Conservation (phyloP, 64 coral and sea anemone genomes). For the Cladopsammia gracilis region DNA sequence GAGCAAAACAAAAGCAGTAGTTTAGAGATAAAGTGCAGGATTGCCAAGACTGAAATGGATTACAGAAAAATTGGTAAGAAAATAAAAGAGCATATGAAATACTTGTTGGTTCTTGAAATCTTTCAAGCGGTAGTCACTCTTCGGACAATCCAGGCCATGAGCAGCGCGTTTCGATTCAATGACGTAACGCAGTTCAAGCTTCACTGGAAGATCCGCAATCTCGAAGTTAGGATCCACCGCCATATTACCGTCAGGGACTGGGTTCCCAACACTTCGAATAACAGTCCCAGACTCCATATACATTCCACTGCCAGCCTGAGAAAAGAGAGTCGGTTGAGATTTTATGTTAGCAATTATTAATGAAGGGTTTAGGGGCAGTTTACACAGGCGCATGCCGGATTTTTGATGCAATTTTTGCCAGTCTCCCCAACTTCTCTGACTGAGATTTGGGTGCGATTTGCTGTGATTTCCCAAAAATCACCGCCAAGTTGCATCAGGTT, state of each 20-base stretch:
- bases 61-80: background rate
- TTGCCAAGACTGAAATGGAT: too few relatives aligned
- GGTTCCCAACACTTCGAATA: constrained; percentile 60
- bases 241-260: constrained; percentile 52
- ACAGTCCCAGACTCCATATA: constrained; percentile 76
- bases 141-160: constrained; percentile 82
- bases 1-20: too few relatives aligned
- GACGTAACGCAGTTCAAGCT: constrained; percentile 89
- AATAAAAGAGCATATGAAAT: constrained; percentile 5
- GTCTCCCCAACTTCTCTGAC: too few relatives aligned
- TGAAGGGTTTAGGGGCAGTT: too few relatives aligned
- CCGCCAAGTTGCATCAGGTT: too few relatives aligned
- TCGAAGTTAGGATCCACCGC: constrained; percentile 87
- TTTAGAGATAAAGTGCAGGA: too few relatives aligned
- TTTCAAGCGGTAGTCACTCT: constrained; percentile 54
- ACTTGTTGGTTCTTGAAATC: constrained; percentile 71
- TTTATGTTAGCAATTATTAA: too few relatives aligned
- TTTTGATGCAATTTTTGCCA: too few relatives aligned
- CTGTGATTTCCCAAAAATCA: too few relatives aligned
- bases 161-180: constrained; percentile 92
- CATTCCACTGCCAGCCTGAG: constrained; percentile 62
- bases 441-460: too few relatives aligned
- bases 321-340: background rate
- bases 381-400: too few relatives aligned
- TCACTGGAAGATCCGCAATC: constrained; percentile 91